Evolutionary conservation across 2,113 vertebrate genomes (phyloP), one percentile per base, ranked within the genome.

Genomic region (Perca fluviatilis): DNA sequence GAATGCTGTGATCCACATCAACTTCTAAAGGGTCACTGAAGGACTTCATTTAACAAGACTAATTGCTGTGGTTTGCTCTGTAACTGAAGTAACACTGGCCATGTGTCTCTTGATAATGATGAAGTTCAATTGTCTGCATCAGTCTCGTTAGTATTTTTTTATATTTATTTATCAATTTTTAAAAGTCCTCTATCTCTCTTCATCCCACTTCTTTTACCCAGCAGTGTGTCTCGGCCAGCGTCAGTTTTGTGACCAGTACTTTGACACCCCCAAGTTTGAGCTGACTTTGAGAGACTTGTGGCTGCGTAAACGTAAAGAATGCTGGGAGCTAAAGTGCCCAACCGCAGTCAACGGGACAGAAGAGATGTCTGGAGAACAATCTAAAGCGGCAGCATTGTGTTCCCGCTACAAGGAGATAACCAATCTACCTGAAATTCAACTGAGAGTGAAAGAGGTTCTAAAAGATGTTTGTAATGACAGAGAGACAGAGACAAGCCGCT

Each of bases 271-370:
- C 5, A 82, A 82, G 63, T 95, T 94, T 80, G 51, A 86, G 73
- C 89, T 96, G 54, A 96, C 95, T 25, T 69, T 95, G 60, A 92
- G 67, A 56, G 90, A 96, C 86, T 78, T 90, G 73, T 96, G 95
- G 95, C 89, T 96, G 81, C 94, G 95, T 61, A 88, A 92, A 64
- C 94, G 95, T 11, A 83, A 93, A 82, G 95, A 81, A 84, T 91
- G 88, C 77, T 96, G 94, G 94, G 95, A 96, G 86, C 91, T 96
- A 33, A 96, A 96, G 89, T 94, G 93, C 82, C 86, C 94, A 0
- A n/a, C 58, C 3, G 2, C 58, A 3, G 68, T 40, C 27, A 56
- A 16, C 6, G n/a, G 25, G 40, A 16, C 68, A 3, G 80, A 64
- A 6, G 43, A 71, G 23, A 47, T 8, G 2, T 74, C 25, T 1